A percentile compares a stretch with the other conserved stretches of the same genome.
These are phyloP conservation scores for Oligia strigilis DNA, from an alignment of 2,888 invertebrate species.

Conservation along the genomic window DNA sequence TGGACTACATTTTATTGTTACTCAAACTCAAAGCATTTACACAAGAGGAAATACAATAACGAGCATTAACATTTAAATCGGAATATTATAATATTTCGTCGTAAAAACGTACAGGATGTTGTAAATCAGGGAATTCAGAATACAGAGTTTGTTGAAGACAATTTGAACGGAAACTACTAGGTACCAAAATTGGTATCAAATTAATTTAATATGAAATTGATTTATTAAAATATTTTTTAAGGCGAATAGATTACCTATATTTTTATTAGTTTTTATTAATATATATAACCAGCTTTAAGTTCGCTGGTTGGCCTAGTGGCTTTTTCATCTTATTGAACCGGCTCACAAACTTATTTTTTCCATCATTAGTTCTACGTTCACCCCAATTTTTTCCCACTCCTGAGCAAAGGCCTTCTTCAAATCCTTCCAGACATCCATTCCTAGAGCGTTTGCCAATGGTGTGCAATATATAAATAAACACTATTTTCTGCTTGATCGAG, in stretches of 20 bases:
- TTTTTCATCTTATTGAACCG: neutral
- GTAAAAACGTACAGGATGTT: slow-evolving; percentile 24
- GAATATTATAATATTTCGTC: slow-evolving; percentile 5
- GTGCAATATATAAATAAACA: slow-evolving; percentile 13
- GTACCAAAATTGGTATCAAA: neutral
- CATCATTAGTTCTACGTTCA: neutral
- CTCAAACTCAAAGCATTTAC: too few relatives aligned
- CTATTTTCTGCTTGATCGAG: slow-evolving; percentile 39
- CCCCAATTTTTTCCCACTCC: neutral
- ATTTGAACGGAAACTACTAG: slow-evolving; percentile 1
- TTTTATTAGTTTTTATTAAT: neutral
- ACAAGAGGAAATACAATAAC: slow-evolving; percentile 5
- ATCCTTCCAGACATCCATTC: neutral
- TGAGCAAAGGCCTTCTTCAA: neutral
- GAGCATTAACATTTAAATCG: slow-evolving; percentile 13
- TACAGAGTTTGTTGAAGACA: slow-evolving; percentile 16
- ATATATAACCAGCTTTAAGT: neutral
- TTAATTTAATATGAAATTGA: too few relatives aligned
- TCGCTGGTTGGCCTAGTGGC: neutral
- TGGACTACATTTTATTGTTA: neutral
- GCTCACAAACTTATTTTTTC: neutral
- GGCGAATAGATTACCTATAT: too few relatives aligned
- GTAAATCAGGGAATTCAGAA: slow-evolving; percentile 26
- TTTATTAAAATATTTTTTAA: too few relatives aligned
- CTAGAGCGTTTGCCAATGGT: neutral